phyloP scores from a whole-genome alignment of 2,888 invertebrate species.

The Auanema freiburgensis region DNA sequence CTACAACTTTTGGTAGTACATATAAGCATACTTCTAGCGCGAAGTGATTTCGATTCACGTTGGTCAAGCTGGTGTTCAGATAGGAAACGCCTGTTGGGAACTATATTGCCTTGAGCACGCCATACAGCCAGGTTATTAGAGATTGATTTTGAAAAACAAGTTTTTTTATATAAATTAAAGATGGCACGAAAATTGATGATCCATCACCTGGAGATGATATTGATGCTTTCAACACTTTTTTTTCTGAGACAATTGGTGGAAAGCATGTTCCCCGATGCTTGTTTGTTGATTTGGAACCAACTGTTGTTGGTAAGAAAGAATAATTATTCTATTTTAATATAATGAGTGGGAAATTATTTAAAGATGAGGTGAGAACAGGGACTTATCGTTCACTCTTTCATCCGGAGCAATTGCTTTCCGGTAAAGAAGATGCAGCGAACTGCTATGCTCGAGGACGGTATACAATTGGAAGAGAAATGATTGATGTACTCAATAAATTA shows the following conservation, averaged over 20 bases:
- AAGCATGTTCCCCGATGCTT: constrained; percentile 48
- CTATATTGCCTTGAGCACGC: constrained; percentile 71
- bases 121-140: constrained; percentile 67
- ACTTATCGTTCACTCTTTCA: constrained; percentile 77
- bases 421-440: constrained; percentile 71
- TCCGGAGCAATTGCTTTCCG: constrained; percentile 93
- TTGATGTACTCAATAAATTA: constrained; percentile 68
- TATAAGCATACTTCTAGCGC: constrained; percentile 28
- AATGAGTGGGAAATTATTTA: constrained; percentile 10
- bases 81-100: constrained; percentile 70
- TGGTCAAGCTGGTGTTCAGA: constrained; percentile 51
- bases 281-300: constrained; percentile 55
- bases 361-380: constrained; percentile 67
- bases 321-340: background rate
- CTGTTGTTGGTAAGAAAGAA: constrained; percentile 51
- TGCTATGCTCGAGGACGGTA: constrained; percentile 61
- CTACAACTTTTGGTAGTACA: no score
- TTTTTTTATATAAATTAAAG: constrained; percentile 22
- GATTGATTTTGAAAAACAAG: constrained; percentile 1
- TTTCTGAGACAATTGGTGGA: constrained; percentile 81
- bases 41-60: constrained; percentile 47
- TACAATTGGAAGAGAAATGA: constrained; percentile 73
- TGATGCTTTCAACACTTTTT: constrained; percentile 82
- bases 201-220: constrained; percentile 71
- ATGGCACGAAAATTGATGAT: constrained; percentile 45